Evolutionary conservation across 2,113 vertebrate genomes (phyloP).

Genomic region (Sander vitreus): DNA sequence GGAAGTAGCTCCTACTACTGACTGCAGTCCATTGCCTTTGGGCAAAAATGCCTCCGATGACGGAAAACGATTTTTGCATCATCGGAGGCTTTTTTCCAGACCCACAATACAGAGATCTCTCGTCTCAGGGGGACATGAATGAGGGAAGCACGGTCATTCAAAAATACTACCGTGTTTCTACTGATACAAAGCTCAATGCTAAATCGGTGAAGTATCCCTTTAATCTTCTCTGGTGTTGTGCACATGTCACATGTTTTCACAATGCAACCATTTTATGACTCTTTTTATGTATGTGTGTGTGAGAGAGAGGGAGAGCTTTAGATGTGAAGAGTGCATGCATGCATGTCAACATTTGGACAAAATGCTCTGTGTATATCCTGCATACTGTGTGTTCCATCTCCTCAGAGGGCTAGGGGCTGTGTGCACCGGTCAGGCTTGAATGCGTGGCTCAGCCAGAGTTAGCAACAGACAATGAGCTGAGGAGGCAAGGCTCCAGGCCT

Average conservation of each 20-base stretch:
- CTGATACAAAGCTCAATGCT: too few relatives aligned
- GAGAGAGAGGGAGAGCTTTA: not conserved
- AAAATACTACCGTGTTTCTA: too few relatives aligned
- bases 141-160: too few relatives aligned
- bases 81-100: too few relatives aligned
- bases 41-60: too few relatives aligned
- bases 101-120: too few relatives aligned
- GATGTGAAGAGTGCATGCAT: not conserved
- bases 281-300: not conserved
- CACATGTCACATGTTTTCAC: not conserved
- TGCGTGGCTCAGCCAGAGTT: constrained; percentile 46
- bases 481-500: constrained; percentile 36
- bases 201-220: too few relatives aligned
- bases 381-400: constrained; percentile 35
- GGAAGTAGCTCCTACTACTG: too few relatives aligned
- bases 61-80: too few relatives aligned
- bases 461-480: constrained; percentile 56
- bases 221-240: not conserved
- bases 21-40: too few relatives aligned
- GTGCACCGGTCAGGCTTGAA: constrained; percentile 49
- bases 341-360: constrained; percentile 35
- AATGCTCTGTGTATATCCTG: constrained; percentile 21
- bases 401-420: constrained; percentile 38
- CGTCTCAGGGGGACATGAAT: too few relatives aligned
- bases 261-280: not conserved